phyloP scores from a whole-genome alignment of 1,140 invertebrate species.

The Oreohelix idahoensis region DNA sequence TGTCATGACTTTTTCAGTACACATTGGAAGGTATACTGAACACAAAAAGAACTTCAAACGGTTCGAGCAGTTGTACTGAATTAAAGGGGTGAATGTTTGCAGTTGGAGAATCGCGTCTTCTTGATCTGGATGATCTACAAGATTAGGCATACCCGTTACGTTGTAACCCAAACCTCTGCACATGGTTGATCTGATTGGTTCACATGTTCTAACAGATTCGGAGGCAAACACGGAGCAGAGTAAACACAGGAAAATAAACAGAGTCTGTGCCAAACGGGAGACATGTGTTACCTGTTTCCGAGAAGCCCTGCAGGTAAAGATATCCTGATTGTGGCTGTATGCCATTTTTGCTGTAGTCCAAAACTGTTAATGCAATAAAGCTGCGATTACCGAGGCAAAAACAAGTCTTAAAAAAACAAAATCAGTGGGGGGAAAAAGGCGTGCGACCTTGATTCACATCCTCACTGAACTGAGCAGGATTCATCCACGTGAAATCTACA shows the following conservation, averaged over 20 bases:
- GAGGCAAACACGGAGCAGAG: constrained; percentile 21
- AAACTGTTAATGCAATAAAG: too few species aligned
- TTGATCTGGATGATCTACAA: constrained; percentile 88
- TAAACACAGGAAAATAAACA: not conserved
- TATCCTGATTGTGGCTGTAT: too few species aligned
- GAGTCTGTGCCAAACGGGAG: not conserved
- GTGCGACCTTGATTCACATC: too few species aligned
- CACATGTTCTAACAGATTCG: constrained; percentile 77
- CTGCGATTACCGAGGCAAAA: too few species aligned
- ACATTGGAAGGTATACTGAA: constrained; percentile 95
- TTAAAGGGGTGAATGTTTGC: constrained; percentile 89
- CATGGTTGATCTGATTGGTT: constrained; percentile 87
- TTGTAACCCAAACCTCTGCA: constrained; percentile 91
- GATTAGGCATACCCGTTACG: constrained; percentile 91
- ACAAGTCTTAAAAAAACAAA: too few species aligned
- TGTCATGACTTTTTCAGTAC: constrained; percentile 89
- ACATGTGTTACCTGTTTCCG: not conserved
- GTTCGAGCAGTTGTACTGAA: constrained; percentile 93
- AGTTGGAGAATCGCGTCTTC: constrained; percentile 88
- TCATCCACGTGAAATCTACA: too few species aligned
- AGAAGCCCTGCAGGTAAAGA: not conserved
- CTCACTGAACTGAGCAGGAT: too few species aligned
- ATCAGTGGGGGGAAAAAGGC: too few species aligned
- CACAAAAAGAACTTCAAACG: constrained; percentile 94
- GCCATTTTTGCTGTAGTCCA: too few species aligned